A percentile compares a stretch with the other conserved stretches of the same genome.
Evolutionary conservation across 1,140 invertebrate species (phyloP).

Genomic region (Drosophila bocki): DNA sequence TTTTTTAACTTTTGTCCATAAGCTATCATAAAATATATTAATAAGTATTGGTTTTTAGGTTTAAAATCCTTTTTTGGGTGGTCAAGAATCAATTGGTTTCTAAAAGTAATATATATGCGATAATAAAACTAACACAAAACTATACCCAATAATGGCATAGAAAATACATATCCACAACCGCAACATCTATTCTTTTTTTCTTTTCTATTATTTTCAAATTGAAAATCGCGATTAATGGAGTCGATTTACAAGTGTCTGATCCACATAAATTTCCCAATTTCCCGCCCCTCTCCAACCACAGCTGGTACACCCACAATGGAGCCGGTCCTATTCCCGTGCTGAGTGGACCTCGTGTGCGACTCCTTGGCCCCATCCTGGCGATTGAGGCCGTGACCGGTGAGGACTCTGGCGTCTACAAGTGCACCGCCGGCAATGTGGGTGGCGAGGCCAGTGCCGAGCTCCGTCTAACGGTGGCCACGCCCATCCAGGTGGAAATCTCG

Average conservation of each 20-base stretch:
- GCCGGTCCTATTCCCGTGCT: constrained; percentile 88
- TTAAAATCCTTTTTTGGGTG: too few relatives aligned
- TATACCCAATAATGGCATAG: not conserved
- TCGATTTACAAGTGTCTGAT: constrained; percentile 47
- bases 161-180: constrained; percentile 48
- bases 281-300: constrained; percentile 55
- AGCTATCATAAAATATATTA: too few relatives aligned
- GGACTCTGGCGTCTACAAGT: constrained; percentile 90
- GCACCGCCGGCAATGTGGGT: constrained; percentile 89
- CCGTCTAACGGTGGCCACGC: constrained; percentile 88
- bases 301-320: constrained; percentile 89
- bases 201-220: constrained; percentile 25
- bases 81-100: too few relatives aligned
- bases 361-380: constrained; percentile 89
- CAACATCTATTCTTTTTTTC: not conserved
- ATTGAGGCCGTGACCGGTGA: constrained; percentile 90
- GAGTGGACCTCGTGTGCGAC: constrained; percentile 88
- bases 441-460: constrained; percentile 90
- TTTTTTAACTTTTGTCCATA: too few relatives aligned
- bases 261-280: constrained; percentile 22
- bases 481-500: constrained; percentile 89
- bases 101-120: too few relatives aligned
- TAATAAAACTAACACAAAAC: too few relatives aligned
- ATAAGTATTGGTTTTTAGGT: too few relatives aligned
- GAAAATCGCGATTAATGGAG: constrained; percentile 45